These are phyloP conservation scores for Sylvia atricapilla DNA, from an alignment of 2,113 vertebrate genomes.

Conservation along the genomic window DNA sequence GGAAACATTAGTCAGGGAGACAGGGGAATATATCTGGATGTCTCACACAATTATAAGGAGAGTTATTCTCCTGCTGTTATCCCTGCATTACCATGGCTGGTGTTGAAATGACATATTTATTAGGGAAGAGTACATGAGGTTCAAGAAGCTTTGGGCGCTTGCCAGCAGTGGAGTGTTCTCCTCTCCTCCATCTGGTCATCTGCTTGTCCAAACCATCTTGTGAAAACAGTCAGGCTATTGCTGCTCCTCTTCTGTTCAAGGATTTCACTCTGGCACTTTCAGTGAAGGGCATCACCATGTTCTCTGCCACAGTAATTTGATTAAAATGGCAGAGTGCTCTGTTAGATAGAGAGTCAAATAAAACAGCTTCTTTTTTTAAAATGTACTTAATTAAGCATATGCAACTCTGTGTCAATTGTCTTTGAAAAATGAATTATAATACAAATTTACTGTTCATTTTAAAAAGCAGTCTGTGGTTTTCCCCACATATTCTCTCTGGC, in stretches of 20 bases:
- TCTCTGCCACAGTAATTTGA: neutral
- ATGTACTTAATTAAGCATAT: neutral
- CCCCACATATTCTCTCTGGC: rapidly evolving
- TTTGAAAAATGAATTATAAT: neutral
- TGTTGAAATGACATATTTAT: conserved; percentile 66
- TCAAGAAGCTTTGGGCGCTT: conserved; percentile 61
- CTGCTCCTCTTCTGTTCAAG: neutral
- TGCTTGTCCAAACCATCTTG: conserved; percentile 1
- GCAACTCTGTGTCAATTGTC: neutral
- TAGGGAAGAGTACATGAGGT: conserved; percentile 48
- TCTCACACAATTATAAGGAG: conserved; percentile 40
- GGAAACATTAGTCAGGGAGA: conserved; percentile 68
- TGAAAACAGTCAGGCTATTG: neutral
- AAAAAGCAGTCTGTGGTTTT: neutral
- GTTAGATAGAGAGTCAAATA: neutral
- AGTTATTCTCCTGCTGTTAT: conserved; percentile 57
- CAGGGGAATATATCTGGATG: conserved; percentile 40
- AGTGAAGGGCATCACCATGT: neutral
- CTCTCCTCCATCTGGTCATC: conserved; percentile 43
- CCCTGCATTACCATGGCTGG: conserved; percentile 40
- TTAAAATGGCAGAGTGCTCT: neutral
- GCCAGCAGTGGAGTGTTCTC: neutral
- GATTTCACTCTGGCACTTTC: neutral
- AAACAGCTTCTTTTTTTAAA: neutral
- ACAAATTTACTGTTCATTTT: neutral